These are phyloP conservation scores for Hydrocynus forskahlii DNA, from an alignment of 2,797 vertebrate genomes.

Conservation along the genomic window DNA sequence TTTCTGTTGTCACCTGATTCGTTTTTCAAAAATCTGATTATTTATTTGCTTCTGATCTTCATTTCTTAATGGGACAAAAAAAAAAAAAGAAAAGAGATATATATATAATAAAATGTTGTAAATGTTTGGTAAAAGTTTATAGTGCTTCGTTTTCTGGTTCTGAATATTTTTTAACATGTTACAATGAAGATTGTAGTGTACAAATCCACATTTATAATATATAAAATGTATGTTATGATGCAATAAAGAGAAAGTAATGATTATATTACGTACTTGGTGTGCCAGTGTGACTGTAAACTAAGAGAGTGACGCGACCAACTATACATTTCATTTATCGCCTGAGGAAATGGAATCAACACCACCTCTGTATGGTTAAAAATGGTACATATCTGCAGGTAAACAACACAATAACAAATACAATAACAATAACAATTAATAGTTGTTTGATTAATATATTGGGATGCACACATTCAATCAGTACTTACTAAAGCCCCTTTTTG, in stretches of 20 bases:
- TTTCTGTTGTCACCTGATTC: constrained; percentile 42
- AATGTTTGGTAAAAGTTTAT: constrained; percentile 84
- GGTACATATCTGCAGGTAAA: too few relatives aligned
- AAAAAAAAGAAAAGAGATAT: too few relatives aligned
- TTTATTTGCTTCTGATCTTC: constrained; percentile 60
- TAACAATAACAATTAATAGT: too few relatives aligned
- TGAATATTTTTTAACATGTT: constrained; percentile 87
- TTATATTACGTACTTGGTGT: constrained; percentile 52
- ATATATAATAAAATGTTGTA: constrained; percentile 72
- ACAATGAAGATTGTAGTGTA: constrained; percentile 89
- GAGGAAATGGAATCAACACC: too few relatives aligned
- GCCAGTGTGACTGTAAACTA: not conserved
- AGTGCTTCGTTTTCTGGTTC: constrained; percentile 84
- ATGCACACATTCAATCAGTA: too few relatives aligned
- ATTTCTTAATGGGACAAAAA: constrained; percentile 73
- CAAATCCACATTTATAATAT: constrained; percentile 87
- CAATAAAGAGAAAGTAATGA: constrained; percentile 82
- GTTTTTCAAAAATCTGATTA: constrained; percentile 32
- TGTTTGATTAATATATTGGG: too few relatives aligned
- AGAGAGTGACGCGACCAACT: too few relatives aligned
- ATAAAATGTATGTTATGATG: constrained; percentile 86
- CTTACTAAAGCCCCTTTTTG: too few relatives aligned
- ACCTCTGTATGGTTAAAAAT: too few relatives aligned
- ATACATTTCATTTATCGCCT: too few relatives aligned
- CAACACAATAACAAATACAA: too few relatives aligned